Conservation (phyloP, 2,797 vertebrate genomes). For the Cryptoblepharus egeriae region DNA sequence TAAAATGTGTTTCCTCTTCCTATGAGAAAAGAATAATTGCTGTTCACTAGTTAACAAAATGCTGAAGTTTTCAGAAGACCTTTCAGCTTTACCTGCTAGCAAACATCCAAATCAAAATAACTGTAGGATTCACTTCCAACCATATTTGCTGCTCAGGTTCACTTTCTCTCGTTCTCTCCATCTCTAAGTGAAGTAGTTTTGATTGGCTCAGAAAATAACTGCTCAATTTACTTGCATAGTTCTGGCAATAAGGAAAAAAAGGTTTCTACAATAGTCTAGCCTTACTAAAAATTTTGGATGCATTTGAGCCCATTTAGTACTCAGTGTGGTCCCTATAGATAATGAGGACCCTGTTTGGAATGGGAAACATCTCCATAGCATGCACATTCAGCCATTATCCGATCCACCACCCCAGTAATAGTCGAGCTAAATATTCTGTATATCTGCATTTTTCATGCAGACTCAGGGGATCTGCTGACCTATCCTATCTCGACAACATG, state of each 20-base stretch:
- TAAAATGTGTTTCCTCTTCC: neutral
- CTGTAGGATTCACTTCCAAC: neutral
- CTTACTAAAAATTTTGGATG: neutral
- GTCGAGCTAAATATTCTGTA: slow-evolving; percentile 36
- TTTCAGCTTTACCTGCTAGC: neutral
- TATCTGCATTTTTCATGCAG: slow-evolving; percentile 35
- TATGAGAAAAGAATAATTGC: slow-evolving; percentile 12
- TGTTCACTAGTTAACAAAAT: slow-evolving; percentile 5
- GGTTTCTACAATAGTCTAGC: neutral
- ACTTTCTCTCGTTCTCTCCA: neutral
- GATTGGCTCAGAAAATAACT: neutral
- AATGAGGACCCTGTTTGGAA: neutral
- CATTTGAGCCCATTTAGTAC: neutral
- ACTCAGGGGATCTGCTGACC: slow-evolving; percentile 51
- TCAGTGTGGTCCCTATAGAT: neutral
- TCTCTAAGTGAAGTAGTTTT: slow-evolving; percentile 6
- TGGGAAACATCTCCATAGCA: neutral
- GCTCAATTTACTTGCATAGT: slow-evolving; percentile 1
- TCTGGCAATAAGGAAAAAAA: slow-evolving; percentile 2
- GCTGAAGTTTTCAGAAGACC: neutral
- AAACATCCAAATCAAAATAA: neutral
- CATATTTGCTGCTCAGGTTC: neutral
- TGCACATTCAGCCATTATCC: neutral
- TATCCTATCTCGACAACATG: slow-evolving; percentile 50
- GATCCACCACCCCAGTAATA: neutral